Evolutionary conservation across 1,140 invertebrate genomes (phyloP).

Genomic region (Drosophila tani): DNA sequence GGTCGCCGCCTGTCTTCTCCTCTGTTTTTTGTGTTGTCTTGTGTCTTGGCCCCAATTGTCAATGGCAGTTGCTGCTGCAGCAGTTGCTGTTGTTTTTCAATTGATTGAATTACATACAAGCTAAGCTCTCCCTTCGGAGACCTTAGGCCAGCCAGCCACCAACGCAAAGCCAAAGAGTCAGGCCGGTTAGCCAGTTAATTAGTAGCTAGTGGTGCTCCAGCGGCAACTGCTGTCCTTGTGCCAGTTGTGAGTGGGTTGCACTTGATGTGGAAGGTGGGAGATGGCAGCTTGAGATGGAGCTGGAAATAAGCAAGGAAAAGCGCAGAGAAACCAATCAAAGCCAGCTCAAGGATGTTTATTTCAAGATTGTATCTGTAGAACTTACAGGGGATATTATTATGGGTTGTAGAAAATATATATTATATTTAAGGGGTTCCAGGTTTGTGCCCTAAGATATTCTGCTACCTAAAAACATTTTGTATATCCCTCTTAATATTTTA

Average conservation of each 20-base stretch:
- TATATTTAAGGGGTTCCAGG: no score
- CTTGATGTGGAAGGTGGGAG: constrained; percentile 33
- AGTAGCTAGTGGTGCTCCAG: constrained; percentile 48
- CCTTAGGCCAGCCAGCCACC: constrained; percentile 51
- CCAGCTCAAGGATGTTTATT: constrained; percentile 50
- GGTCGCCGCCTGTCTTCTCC: constrained; percentile 56
- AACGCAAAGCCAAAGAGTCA: constrained; percentile 57
- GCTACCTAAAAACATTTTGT: no score
- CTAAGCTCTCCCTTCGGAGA: constrained; percentile 52
- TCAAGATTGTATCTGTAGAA: constrained; percentile 16
- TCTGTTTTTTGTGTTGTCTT: constrained; percentile 31
- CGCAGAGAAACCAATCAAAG: constrained; percentile 27
- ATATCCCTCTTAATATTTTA: not conserved
- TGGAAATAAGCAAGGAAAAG: not conserved
- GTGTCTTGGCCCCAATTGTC: constrained; percentile 73
- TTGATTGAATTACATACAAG: constrained; percentile 81
- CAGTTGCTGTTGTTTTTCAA: constrained; percentile 51
- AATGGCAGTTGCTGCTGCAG: constrained; percentile 63
- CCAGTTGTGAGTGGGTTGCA: constrained; percentile 66
- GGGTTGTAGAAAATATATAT: not conserved
- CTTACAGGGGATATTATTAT: not conserved
- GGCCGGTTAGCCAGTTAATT: constrained; percentile 77
- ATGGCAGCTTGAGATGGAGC: constrained; percentile 7
- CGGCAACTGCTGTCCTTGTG: constrained; percentile 64
- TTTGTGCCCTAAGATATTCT: no score